These are phyloP conservation scores for Crocuta crocuta DNA, from an alignment of 2,113 vertebrate genomes.

Conservation along the genomic window DNA sequence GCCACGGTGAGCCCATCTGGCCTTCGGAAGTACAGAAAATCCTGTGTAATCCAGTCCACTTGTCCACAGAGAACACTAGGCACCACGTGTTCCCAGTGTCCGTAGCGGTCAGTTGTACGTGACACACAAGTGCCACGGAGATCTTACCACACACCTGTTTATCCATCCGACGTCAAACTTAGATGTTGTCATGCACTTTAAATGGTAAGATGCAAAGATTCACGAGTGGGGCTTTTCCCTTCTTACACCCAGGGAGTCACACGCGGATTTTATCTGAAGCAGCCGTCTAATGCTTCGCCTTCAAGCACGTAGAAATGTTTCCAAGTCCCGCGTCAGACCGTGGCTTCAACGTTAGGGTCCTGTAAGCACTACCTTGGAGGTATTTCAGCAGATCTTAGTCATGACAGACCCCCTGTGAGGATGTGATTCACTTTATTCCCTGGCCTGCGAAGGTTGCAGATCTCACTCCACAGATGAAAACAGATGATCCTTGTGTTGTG, in stretches of 20 bases:
- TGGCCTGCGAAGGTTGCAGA: not conserved
- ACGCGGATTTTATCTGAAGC: not conserved
- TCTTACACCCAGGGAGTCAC: not conserved
- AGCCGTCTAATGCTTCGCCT: not conserved
- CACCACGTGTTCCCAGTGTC: not conserved
- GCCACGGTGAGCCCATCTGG: not conserved
- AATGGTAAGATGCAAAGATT: not conserved
- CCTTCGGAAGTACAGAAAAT: not conserved
- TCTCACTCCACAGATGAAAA: not conserved
- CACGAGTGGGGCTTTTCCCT: not conserved
- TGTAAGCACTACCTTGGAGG: not conserved
- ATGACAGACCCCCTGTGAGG: not conserved
- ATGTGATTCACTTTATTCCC: not conserved
- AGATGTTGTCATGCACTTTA: slow-evolving; percentile 7
- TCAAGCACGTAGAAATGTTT: not conserved
- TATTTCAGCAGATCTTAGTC: not conserved
- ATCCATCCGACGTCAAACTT: not conserved
- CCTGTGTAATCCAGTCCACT: not conserved
- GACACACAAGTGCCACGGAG: not conserved
- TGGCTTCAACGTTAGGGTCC: not conserved
- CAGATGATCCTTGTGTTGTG: accelerated
- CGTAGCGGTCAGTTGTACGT: not conserved
- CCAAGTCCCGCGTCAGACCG: not conserved
- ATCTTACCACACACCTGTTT: not conserved
- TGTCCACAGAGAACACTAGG: not conserved